Conservation (phyloP, 2,888 invertebrate genomes). For the Drosophila sordidula region DNA sequence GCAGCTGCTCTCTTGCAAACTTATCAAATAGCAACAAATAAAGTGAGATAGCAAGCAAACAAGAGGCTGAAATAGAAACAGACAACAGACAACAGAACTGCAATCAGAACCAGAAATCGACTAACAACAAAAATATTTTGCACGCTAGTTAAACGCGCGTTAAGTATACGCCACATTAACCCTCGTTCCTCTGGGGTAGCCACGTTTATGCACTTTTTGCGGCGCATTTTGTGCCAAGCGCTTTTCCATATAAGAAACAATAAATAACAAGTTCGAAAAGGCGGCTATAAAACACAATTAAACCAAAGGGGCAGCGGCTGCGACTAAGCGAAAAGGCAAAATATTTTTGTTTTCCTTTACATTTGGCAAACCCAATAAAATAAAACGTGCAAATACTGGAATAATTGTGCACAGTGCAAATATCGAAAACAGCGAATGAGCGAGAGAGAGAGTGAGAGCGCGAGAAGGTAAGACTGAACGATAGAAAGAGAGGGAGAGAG, state of each 20-base stretch:
- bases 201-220: slow-evolving; percentile 39
- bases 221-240: slow-evolving; percentile 61
- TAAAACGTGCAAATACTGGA: slow-evolving; percentile 62
- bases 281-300: slow-evolving; percentile 19
- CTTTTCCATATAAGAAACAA: slow-evolving; percentile 33
- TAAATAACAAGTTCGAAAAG: slow-evolving; percentile 27
- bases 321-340: slow-evolving; percentile 21
- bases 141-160: slow-evolving; percentile 53
- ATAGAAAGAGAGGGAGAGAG: background rate
- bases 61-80: slow-evolving; percentile 13
- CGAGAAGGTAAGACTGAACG: no score
- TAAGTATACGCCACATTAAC: slow-evolving; percentile 66
- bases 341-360: slow-evolving; percentile 49
- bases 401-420: slow-evolving; percentile 38
- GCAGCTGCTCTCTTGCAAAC: slow-evolving; percentile 32
- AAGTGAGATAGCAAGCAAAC: slow-evolving; percentile 50
- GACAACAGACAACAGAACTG: background rate
- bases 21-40: slow-evolving; percentile 37
- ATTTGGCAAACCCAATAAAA: slow-evolving; percentile 47
- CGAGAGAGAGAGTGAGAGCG: background rate
- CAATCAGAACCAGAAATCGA: slow-evolving; percentile 1
- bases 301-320: background rate
- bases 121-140: slow-evolving; percentile 25
- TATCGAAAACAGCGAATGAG: slow-evolving; percentile 11
- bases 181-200: background rate